These are phyloP conservation scores for Oncorhynchus mykiss DNA, from an alignment of 2,113 vertebrate species.

Conservation along the genomic window DNA sequence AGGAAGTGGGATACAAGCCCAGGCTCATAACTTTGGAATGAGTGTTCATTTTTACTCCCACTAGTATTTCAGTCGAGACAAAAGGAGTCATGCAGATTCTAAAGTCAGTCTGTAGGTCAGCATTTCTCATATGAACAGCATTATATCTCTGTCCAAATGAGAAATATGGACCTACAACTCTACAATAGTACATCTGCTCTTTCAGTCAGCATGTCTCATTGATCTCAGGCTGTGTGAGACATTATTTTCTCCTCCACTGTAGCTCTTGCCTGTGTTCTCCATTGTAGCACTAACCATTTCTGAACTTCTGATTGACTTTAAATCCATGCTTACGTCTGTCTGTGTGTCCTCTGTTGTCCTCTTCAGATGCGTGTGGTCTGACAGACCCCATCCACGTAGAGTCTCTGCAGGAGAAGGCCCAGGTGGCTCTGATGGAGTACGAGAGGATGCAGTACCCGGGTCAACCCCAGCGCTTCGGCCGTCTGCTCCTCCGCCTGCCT, in stretches of 20 bases:
- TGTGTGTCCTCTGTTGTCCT: conserved; percentile 9
- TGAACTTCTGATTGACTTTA: neutral
- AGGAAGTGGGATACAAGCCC: neutral
- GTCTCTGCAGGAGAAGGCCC: conserved; percentile 92
- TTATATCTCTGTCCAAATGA: too few relatives aligned
- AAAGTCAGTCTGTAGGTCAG: too few relatives aligned
- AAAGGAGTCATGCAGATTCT: too few relatives aligned
- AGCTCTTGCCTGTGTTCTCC: too few relatives aligned
- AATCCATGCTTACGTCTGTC: neutral
- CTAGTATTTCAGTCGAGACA: neutral
- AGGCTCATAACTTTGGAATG: neutral
- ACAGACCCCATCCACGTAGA: conserved; percentile 89
- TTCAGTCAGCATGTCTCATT: too few relatives aligned
- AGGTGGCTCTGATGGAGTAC: conserved; percentile 92
- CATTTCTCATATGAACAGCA: too few relatives aligned
- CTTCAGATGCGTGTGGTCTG: conserved; percentile 89
- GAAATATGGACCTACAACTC: too few relatives aligned
- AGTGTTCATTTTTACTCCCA: neutral
- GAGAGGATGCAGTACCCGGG: conserved; percentile 87
- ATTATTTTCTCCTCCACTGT: too few relatives aligned
- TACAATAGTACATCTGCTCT: too few relatives aligned
- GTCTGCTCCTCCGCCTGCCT: conserved; percentile 87
- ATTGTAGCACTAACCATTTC: too few relatives aligned
- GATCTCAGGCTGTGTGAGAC: too few relatives aligned
- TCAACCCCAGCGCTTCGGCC: conserved; percentile 92